A percentile compares a stretch with the other conserved stretches of the same genome.
Evolutionary conservation across 2,888 invertebrate genomes (phyloP).

Genomic region (Hololepta plana): DNA sequence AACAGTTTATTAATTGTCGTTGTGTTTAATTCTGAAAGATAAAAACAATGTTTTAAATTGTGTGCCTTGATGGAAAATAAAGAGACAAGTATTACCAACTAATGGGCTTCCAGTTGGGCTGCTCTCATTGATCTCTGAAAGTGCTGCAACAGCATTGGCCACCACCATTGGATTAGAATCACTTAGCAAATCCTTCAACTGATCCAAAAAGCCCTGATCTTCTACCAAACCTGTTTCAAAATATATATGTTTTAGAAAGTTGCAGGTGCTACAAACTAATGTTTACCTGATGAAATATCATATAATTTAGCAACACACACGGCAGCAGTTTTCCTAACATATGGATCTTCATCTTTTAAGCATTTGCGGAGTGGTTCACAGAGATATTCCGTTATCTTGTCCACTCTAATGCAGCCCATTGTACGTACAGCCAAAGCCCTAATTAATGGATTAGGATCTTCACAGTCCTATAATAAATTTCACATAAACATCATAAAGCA

Average conservation of each 20-base stretch:
- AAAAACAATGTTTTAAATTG: conserved; percentile 2
- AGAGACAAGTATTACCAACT: conserved; percentile 37
- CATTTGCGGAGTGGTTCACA: conserved; percentile 95
- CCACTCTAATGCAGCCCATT: conserved; percentile 99
- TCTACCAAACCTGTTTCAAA: conserved; percentile 30
- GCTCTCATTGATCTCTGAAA: conserved; percentile 96
- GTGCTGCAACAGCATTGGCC: conserved; percentile 95
- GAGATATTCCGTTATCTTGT: conserved; percentile 98
- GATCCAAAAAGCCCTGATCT: conserved; percentile 92
- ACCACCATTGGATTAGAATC: conserved; percentile 99
- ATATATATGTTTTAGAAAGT: conserved; percentile 1
- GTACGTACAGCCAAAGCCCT: conserved; percentile 95
- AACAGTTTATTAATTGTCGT: conserved; percentile 95
- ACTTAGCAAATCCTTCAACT: conserved; percentile 87
- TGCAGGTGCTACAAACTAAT: conserved; percentile 22
- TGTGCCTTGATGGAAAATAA: neutral
- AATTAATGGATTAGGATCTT: conserved; percentile 97
- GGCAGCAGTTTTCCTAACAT: conserved; percentile 96
- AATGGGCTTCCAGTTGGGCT: conserved; percentile 87
- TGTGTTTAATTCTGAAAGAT: conserved; percentile 69
- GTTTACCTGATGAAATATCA: conserved; percentile 64
- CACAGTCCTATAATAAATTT: conserved; percentile 63
- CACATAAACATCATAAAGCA: neutral
- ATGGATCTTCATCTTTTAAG: conserved; percentile 89
- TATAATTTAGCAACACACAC: conserved; percentile 98